Base-by-base conservation (phyloP, 1,140 invertebrate genomes). In the Cotesia vestalis region DNA sequence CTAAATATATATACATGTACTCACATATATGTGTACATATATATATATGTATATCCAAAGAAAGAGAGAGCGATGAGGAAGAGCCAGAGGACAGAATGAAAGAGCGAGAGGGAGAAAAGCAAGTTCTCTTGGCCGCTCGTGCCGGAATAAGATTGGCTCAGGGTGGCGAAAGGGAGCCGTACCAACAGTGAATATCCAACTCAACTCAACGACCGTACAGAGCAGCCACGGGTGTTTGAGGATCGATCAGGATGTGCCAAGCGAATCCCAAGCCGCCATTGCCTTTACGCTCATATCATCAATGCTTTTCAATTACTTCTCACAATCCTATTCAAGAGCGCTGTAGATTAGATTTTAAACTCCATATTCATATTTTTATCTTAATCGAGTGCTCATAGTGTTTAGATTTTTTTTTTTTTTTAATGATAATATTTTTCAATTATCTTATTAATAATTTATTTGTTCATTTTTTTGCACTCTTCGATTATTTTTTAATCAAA, bases 71-170 rank as follows among this genome's bases (percentile, higher is more conserved):
- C 9, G 63, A 66, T 4, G 20, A 6, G 17, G 46, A 17, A 11
- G 34, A 6, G 36, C 20, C 14, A n/a, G 14, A 52, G 8, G 40
- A 34, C 20, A 9, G 27, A 17, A 27, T 40, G 46, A 55, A 52
- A 51, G 12, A 55, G 66, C 27, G 57, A 59, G 57, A 59, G 11
- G n/a, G 60, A 38, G 60, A n/a, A 35, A 36, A 38, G 60, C 11
- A 62, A 35, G 60, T 62, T 36, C 60, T 36, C 14, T 40, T 53
- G 17, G 68, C 52, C 62, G 70, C 55, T 72, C 62, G 36, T 66
- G 63, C 63, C 57, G 55, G 70, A 72, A 72, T 72, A 72, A 72
- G 70, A 72, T 72, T 72, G 70, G 70, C 70, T 66, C 52, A 55
- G 70, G 63, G 70, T 72, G 63, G 64, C 63, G 70, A 53, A 57